Base-by-base conservation (phyloP, 2,113 vertebrate genomes). In the Genyomyrus donnyi region DNA sequence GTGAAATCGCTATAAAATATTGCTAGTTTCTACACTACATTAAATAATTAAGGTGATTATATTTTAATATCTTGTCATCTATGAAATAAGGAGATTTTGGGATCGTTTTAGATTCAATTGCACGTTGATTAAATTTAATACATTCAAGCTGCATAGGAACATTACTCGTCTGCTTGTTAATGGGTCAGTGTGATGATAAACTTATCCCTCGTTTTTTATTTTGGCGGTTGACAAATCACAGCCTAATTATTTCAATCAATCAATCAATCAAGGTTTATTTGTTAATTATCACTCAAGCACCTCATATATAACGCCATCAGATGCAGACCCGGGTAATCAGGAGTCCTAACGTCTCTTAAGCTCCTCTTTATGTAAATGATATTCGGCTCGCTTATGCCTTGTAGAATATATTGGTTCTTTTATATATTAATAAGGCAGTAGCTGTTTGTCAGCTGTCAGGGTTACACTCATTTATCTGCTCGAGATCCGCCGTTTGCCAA, bases 11-110 rank as follows among this genome's bases (percentile, higher is more conserved):
- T 42, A 88, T 66, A 88, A 88, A 88, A 39, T 24, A 88, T 46
- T 45, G 5, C 87, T 62, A 35, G 39, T 88, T 58, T 21, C 42
- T 88, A 88, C 39, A 88, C 35, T 66, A 53, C 24, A 88, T 45
- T 62, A 39, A 88, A 62, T 88, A 88, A 88, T 62, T 62, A 39
- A 88, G 87, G 56, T 45, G 35, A 62, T 66, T 88, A 88, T 66
- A 88, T 45, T 88, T 88, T 62, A 88, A 66, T 62, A 88, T 35
- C 31, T 56, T 87, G 86, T 50, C 84, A 86, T 86, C 53, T 62
- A 66, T 88, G 53, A 88, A 53, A 56, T 58, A 39, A 27, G 86
- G 46, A 58, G 49, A 11, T 56, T 52, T 56, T 42, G 27, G 74
- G 31, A 58, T 87, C 17, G 35, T 88, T 58, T 88, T 62, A 45